Evolutionary conservation across 2,888 invertebrate species (phyloP).

Genomic region (Drosophila merina): DNA sequence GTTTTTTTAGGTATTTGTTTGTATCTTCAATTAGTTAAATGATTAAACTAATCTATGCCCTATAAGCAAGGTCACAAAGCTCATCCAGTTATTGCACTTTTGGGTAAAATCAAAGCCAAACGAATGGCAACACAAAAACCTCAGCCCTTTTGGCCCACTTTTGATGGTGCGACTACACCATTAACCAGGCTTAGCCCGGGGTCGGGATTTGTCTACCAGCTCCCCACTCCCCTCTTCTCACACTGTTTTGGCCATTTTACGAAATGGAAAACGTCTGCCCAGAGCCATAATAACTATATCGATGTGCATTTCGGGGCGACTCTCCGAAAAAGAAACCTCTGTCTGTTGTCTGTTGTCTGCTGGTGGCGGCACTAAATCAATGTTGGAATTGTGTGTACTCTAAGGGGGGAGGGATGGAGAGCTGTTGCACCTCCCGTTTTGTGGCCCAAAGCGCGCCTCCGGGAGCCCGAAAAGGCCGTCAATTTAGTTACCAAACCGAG

Average conservation of each 20-base stretch:
- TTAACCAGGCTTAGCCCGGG: conserved; percentile 3
- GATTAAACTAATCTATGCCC: background rate
- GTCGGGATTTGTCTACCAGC: background rate
- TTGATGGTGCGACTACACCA: conserved; percentile 17
- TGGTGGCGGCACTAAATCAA: conserved; percentile 60
- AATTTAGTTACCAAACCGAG: conserved; percentile 60
- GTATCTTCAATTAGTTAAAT: background rate
- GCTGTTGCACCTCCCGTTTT: no score
- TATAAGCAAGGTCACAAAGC: background rate
- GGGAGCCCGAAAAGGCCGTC: conserved; percentile 25
- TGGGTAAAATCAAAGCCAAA: background rate
- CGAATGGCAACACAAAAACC: background rate
- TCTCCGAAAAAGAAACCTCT: background rate
- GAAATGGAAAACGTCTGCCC: conserved; percentile 3
- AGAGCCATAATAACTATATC: conserved; percentile 43
- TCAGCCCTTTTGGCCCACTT: conserved; percentile 2
- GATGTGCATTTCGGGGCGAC: conserved; percentile 28
- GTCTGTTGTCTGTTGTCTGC: conserved; percentile 19
- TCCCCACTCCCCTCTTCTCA: background rate
- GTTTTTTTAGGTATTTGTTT: no score
- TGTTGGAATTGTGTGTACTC: conserved; percentile 48
- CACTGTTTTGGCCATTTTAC: background rate
- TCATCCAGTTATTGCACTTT: background rate
- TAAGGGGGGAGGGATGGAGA: background rate
- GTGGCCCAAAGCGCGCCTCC: background rate